Evolutionary conservation across 2,113 vertebrate genomes (phyloP).

Genomic region (Urocynchramus pylzowi): DNA sequence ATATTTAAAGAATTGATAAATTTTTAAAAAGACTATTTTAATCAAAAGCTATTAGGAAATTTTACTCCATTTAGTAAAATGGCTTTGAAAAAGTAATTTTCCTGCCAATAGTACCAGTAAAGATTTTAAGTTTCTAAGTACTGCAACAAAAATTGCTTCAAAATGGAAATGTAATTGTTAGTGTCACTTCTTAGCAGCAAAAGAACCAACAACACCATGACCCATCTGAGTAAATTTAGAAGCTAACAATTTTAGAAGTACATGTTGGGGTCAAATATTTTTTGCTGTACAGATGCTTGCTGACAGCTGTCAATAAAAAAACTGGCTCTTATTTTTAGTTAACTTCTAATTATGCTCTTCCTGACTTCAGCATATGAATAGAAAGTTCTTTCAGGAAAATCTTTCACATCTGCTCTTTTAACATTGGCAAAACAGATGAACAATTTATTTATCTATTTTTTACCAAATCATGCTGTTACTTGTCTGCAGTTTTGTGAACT

Average conservation of each 20-base stretch:
- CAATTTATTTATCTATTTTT: background rate
- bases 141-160: conserved; percentile 5
- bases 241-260: background rate
- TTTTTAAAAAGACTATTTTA: background rate
- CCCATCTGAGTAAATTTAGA: background rate
- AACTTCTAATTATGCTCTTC: background rate
- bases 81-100: background rate
- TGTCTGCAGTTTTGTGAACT: background rate
- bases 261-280: background rate
- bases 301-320: conserved; percentile 15
- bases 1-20: background rate
- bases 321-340: conserved; percentile 7
- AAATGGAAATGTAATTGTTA: background rate
- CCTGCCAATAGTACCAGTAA: background rate
- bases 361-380: background rate
- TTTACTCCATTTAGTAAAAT: background rate
- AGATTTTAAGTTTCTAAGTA: background rate
- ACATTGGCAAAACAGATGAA: background rate
- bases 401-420: background rate
- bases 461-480: background rate
- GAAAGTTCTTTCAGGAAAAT: conserved; percentile 9
- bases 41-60: conserved; percentile 24
- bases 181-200: background rate
- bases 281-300: background rate
- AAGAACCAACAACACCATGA: background rate